These are phyloP conservation scores for Podocnemis expansa DNA, from an alignment of 2,113 vertebrate genomes.

Conservation along the genomic window DNA sequence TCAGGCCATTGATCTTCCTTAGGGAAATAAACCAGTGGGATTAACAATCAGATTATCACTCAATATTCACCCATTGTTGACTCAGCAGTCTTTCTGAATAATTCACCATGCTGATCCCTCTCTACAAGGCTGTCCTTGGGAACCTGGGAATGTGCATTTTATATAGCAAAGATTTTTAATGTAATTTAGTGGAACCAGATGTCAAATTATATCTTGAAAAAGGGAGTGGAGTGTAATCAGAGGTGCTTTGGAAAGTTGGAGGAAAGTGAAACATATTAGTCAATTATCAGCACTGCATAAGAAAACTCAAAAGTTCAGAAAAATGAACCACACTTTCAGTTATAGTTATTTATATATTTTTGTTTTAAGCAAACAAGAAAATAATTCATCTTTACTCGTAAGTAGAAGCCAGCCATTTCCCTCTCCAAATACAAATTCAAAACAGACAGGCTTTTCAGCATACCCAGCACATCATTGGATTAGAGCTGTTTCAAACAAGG, in stretches of 20 bases:
- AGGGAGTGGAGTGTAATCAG: background rate
- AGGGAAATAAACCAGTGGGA: background rate
- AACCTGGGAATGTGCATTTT: background rate
- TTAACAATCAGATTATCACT: background rate
- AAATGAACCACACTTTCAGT: background rate
- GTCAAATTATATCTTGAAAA: background rate
- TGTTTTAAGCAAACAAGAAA: background rate
- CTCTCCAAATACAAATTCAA: background rate
- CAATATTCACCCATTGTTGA: background rate
- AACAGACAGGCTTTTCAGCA: background rate
- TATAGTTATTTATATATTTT: background rate
- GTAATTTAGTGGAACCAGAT: background rate
- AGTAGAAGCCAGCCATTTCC: background rate
- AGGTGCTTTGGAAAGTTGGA: background rate
- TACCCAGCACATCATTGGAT: background rate
- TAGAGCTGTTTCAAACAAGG: background rate
- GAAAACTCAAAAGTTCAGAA: background rate
- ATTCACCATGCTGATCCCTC: background rate
- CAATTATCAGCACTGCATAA: background rate
- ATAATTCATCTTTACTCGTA: background rate
- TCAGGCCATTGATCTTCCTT: background rate
- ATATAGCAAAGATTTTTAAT: background rate
- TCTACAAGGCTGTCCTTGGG: background rate
- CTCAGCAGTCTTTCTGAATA: background rate
- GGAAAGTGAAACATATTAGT: fast-evolving